Evolutionary conservation across 2,797 vertebrate genomes (phyloP), one percentile per base, ranked within the genome.

Genomic region (Petrocephalus schoutedeni): DNA sequence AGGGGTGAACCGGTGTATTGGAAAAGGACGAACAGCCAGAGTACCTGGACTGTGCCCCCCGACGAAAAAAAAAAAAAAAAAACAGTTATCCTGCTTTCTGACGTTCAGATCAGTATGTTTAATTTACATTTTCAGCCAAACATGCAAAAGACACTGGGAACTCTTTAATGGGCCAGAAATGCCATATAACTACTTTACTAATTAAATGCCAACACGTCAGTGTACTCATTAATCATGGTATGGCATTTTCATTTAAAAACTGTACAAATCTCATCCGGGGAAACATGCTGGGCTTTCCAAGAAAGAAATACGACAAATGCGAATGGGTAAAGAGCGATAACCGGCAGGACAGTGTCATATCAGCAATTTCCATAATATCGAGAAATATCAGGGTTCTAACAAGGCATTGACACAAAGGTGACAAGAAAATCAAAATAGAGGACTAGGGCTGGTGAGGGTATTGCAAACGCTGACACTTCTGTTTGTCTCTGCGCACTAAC

Each of bases 171-270:
- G 53, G 84, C 56, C 8, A 41, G 54, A 86, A 86, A 86, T 57
- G 84, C 84, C 53, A 85, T 59, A 58, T 85, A 85, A 85, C 53
- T 36, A 16, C 56, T 9, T 58, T 85, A 16, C 23, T 85, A 85
- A 85, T 85, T 85, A 85, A 85, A 85, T 85, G 84, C 84, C 84
- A 85, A 58, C 84, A 36, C 54, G 14, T 58, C 32, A 54, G 53
- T 85, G 84, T 58, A 32, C 54, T 41, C 84, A 85, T 85, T 85
- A 85, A 85, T 58, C 84, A 58, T 28, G 23, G 84, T 58, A 58
- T 85, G 84, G 54, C 84, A 85, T 85, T 85, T 85, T 28, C 84
- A 58, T 19, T 85, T 85, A 85, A 54, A 85, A 85, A 85, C 19
- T 28, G 23, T 56, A 85, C 19, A 58, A 58, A 85, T 36, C 84